Conservation (phyloP, 2,113 vertebrate genomes). For the Melanerpes aurifrons region DNA sequence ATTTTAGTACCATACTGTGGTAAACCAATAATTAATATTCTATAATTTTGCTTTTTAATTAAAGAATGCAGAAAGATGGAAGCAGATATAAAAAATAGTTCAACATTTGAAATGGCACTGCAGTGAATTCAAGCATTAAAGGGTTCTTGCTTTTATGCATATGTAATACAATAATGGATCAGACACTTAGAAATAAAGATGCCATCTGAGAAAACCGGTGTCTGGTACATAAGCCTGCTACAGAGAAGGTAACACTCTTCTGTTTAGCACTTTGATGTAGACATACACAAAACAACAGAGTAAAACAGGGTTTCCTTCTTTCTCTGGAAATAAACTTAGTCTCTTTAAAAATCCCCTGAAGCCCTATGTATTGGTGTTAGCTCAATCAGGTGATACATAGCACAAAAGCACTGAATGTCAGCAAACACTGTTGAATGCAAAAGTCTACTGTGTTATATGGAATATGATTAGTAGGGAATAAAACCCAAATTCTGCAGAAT, state of each 20-base stretch:
- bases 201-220: not conserved
- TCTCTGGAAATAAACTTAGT: too few species aligned
- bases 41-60: too few species aligned
- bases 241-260: not conserved
- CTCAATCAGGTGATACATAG: too few species aligned
- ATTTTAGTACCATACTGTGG: not conserved
- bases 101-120: not conserved
- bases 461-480: too few species aligned
- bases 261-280: not conserved
- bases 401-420: too few species aligned
- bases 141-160: not conserved
- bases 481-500: too few species aligned
- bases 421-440: too few species aligned
- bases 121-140: not conserved
- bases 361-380: too few species aligned
- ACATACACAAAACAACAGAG: not conserved
- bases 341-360: too few species aligned
- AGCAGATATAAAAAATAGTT: not conserved
- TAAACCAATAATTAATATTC: not conserved
- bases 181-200: not conserved
- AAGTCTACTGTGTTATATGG: too few species aligned
- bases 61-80: too few species aligned
- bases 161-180: not conserved
- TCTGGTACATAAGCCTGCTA: not conserved
- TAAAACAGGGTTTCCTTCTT: too few species aligned